phyloP scores from a whole-genome alignment of 1,140 invertebrate genomes.

The Drosophila ambigua region DNA sequence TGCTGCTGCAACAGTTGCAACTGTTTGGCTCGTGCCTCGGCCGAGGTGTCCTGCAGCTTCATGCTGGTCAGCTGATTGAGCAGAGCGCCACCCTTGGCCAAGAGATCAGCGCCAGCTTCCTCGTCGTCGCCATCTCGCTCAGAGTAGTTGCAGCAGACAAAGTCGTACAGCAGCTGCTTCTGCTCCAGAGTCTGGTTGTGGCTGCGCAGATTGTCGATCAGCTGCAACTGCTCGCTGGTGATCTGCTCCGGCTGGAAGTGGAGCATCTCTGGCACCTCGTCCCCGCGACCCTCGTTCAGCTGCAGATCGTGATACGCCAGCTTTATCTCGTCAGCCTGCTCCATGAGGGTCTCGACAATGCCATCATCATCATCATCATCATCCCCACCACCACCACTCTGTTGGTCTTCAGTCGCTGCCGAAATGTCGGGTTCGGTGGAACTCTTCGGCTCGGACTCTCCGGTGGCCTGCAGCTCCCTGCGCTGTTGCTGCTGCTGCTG shows the following conservation, averaged over 20 bases:
- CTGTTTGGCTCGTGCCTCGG: constrained; percentile 88
- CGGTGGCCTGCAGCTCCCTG: constrained; percentile 85
- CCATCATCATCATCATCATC: too few species aligned
- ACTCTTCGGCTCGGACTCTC: constrained; percentile 24
- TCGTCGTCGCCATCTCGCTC: constrained; percentile 82
- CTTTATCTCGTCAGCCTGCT: neutral
- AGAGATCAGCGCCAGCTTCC: constrained; percentile 85
- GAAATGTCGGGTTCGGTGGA: constrained; percentile 35
- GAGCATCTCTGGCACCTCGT: constrained; percentile 40
- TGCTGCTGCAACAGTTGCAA: constrained; percentile 91
- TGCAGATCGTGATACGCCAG: neutral
- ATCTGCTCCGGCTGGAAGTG: constrained; percentile 60
- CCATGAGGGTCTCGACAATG: too few species aligned
- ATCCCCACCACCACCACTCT: too few species aligned
- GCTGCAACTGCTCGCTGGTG: constrained; percentile 78
- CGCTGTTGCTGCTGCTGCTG: constrained; percentile 86
- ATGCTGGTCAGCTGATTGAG: constrained; percentile 86
- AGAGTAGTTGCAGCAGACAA: constrained; percentile 87
- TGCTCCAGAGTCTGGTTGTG: constrained; percentile 91
- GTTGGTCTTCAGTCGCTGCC: neutral
- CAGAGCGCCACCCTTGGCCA: constrained; percentile 88
- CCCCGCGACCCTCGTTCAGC: constrained; percentile 18
- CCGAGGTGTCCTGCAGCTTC: constrained; percentile 57
- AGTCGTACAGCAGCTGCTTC: constrained; percentile 86
- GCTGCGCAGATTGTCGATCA: constrained; percentile 88